Evolutionary conservation across 2,888 invertebrate genomes (phyloP).

Genomic region (Rotaria macrura): DNA sequence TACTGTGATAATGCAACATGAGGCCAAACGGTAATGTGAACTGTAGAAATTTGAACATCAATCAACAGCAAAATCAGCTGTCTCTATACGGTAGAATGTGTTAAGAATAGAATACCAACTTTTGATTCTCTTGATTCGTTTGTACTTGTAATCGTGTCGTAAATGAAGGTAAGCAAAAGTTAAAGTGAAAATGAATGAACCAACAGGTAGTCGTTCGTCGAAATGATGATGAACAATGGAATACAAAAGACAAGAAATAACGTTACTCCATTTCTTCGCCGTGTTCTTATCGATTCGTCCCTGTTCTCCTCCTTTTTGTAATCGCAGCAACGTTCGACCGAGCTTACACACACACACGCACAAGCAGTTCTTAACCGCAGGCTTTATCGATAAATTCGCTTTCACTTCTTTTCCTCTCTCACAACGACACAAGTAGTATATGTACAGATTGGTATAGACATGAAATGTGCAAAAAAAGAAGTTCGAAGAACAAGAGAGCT

Average conservation of each 20-base stretch:
- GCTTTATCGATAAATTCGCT: conserved; percentile 4
- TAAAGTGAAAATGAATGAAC: not conserved
- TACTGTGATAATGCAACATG: not conserved
- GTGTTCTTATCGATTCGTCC: not conserved
- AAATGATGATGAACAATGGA: conserved; percentile 4
- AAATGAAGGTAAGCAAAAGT: not conserved
- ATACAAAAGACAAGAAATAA: not conserved
- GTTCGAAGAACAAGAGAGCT: not conserved
- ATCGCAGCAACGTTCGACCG: conserved; percentile 3
- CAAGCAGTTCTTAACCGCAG: not conserved
- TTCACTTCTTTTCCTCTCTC: not conserved
- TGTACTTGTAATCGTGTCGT: not conserved
- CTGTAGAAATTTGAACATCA: not conserved
- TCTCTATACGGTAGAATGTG: not conserved
- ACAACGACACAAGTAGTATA: not conserved
- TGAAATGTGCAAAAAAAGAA: not conserved
- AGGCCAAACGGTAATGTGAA: not conserved
- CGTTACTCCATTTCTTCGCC: not conserved
- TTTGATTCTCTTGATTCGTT: not conserved
- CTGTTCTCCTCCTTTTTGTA: not conserved
- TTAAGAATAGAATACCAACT: not conserved
- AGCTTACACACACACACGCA: not conserved
- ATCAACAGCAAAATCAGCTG: not conserved
- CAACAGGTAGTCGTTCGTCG: not conserved
- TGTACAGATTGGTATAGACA: not conserved